Percentiles rank a stretch among this genome's conserved stretches.
phyloP scores from a whole-genome alignment of 1,140 invertebrate genomes.

The Streblospio benedicti region DNA sequence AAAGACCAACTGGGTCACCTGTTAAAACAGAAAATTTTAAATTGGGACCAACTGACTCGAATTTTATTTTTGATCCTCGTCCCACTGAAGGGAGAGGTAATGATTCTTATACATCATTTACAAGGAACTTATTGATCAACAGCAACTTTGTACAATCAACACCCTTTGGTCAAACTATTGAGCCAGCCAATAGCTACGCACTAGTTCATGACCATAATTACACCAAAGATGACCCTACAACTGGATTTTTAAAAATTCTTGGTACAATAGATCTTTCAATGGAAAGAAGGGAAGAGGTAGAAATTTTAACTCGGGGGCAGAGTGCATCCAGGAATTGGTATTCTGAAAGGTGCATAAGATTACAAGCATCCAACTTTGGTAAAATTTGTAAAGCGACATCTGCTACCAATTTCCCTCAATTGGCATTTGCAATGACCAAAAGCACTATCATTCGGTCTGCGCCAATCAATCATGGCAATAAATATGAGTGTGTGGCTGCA shows the following conservation, averaged over 20 bases:
- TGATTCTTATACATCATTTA: no score
- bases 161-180: no score
- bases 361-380: slow-evolving; percentile 25
- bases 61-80: slow-evolving; percentile 18
- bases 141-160: no score
- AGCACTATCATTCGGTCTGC: background rate
- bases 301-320: slow-evolving; percentile 19
- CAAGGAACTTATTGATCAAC: no score
- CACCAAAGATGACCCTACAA: background rate
- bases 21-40: slow-evolving; percentile 15
- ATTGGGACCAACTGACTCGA: background rate
- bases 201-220: slow-evolving; percentile 18
- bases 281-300: slow-evolving; percentile 20
- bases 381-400: slow-evolving; percentile 23
- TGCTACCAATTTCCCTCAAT: slow-evolving; percentile 15
- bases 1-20: slow-evolving; percentile 16
- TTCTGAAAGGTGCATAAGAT: slow-evolving; percentile 15
- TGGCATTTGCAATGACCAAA: slow-evolving; percentile 8
- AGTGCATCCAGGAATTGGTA: slow-evolving; percentile 15
- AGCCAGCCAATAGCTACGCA: slow-evolving; percentile 10
- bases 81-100: slow-evolving; percentile 1
- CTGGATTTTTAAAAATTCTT: slow-evolving; percentile 6
- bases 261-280: slow-evolving; percentile 11
- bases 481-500: slow-evolving; percentile 20
- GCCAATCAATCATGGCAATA: slow-evolving; percentile 16